Conservation (phyloP, 2,797 vertebrate genomes). For the Trichosurus vulpecula region DNA sequence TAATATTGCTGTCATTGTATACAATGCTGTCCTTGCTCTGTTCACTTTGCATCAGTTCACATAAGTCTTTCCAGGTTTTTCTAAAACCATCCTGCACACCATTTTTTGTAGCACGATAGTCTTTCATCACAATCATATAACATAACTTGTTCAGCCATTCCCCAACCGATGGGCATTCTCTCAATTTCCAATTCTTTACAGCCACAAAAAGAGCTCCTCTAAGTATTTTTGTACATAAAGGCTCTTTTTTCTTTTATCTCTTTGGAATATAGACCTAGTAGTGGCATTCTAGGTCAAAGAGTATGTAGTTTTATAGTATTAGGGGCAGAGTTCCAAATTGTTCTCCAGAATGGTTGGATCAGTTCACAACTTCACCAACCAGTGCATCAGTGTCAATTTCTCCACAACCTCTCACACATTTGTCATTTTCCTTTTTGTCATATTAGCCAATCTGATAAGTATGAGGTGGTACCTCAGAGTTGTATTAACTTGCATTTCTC, state of each 20-base stretch:
- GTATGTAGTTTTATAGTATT: not conserved
- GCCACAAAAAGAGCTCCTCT: not conserved
- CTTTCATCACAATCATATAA: not conserved
- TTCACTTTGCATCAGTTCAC: not conserved
- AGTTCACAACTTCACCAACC: not conserved
- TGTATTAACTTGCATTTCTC: not conserved
- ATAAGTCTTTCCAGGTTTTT: not conserved
- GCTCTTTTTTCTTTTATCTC: not conserved
- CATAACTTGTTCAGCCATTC: not conserved
- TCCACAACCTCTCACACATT: not conserved
- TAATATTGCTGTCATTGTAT: not conserved
- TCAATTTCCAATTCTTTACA: not conserved
- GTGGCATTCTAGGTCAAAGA: not conserved
- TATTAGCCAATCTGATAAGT: not conserved
- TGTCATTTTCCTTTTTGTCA: not conserved
- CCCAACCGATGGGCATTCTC: not conserved
- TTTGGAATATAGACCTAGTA: not conserved
- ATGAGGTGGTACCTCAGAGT: not conserved
- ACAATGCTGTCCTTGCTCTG: not conserved
- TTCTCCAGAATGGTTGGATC: not conserved
- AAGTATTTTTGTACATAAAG: not conserved
- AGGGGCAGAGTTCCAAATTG: not conserved
- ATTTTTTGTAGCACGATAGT: not conserved
- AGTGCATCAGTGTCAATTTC: not conserved
- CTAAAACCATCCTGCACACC: not conserved